Evolutionary conservation across 2,113 vertebrate genomes (phyloP).

Genomic region (Callorhinus ursinus): DNA sequence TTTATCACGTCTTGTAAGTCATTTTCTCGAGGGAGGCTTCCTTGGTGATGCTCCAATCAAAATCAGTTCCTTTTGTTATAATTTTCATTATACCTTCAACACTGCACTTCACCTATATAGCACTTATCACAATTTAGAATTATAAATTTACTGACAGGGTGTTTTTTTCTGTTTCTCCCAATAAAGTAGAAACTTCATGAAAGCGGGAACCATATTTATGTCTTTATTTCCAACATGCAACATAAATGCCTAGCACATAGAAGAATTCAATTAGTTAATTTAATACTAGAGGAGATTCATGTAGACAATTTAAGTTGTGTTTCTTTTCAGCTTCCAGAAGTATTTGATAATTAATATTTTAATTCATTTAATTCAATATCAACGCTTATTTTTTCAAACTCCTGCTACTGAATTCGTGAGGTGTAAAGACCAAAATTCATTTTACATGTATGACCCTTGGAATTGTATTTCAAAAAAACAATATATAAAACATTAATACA

Average conservation of each 20-base stretch:
- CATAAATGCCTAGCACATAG: background rate
- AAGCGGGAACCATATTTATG: background rate
- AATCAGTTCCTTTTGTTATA: background rate
- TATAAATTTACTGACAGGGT: background rate
- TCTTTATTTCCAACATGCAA: background rate
- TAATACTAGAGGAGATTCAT: background rate
- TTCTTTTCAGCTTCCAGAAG: constrained; percentile 9
- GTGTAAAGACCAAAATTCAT: background rate
- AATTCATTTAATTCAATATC: background rate
- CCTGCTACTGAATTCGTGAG: background rate
- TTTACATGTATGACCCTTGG: background rate
- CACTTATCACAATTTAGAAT: background rate
- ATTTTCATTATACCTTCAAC: background rate
- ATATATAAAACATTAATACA: background rate
- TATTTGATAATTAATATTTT: constrained; percentile 39
- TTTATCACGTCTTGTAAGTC: background rate
- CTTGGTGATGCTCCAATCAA: background rate
- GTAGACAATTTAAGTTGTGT: background rate
- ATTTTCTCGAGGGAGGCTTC: background rate
- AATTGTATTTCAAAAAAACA: background rate
- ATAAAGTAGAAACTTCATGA: background rate
- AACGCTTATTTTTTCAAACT: background rate
- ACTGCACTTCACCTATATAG: background rate
- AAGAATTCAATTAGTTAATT: background rate
- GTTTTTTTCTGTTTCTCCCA: background rate